Conservation (phyloP, 1,140 invertebrate genomes). For the Ptiloglossa arizonensis region DNA sequence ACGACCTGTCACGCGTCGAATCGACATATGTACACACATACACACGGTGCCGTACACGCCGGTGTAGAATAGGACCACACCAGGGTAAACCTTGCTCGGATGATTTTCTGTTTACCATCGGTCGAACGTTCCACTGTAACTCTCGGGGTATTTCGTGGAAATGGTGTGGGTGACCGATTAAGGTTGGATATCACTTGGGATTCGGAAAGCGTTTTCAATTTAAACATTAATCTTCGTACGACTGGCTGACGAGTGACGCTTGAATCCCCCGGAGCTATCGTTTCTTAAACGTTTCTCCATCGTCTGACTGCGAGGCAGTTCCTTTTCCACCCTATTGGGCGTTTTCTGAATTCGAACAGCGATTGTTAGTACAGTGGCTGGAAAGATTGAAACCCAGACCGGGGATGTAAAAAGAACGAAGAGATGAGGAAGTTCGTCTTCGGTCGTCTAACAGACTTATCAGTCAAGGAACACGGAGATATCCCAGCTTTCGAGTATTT, state of each 20-base stretch:
- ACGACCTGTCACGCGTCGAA: slow-evolving; percentile 27
- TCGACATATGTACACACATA: not conserved
- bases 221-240: slow-evolving; percentile 63
- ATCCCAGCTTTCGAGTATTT: too few species aligned
- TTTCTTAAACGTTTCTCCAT: slow-evolving; percentile 17
- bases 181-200: slow-evolving; percentile 46
- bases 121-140: slow-evolving; percentile 4
- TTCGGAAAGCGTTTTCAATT: slow-evolving; percentile 61
- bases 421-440: too few species aligned
- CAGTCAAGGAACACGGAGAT: too few species aligned
- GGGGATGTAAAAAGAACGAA: not conserved
- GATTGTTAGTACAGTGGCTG: too few species aligned
- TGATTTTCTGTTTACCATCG: slow-evolving; percentile 34
- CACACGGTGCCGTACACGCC: too few species aligned
- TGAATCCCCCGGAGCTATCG: slow-evolving; percentile 13
- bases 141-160: not conserved
- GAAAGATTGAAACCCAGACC: too few species aligned
- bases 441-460: too few species aligned
- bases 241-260: slow-evolving; percentile 19
- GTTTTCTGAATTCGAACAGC: not conserved
- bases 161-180: slow-evolving; percentile 4
- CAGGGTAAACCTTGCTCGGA: not conserved
- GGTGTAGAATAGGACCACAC: not conserved
- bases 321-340: not conserved
- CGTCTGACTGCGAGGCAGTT: not conserved